Percentiles rank a stretch among this genome's conserved stretches.
These are phyloP conservation scores for Rhinichthys klamathensis DNA, from an alignment of 2,113 vertebrate species.

Conservation along the genomic window DNA sequence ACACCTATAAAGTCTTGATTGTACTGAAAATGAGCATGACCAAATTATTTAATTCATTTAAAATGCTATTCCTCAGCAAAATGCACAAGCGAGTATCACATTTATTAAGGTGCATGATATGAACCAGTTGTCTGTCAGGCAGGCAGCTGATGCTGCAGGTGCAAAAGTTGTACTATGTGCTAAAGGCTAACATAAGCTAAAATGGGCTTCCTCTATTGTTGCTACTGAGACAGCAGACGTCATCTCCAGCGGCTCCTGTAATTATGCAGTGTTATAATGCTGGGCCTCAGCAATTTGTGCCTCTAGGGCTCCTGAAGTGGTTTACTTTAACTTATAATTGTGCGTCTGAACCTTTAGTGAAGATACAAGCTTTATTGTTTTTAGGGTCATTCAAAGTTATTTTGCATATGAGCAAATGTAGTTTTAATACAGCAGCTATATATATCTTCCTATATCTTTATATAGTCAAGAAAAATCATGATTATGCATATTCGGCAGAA, in stretches of 20 bases:
- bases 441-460: not conserved
- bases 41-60: not conserved
- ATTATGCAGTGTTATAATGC: slow-evolving; percentile 28
- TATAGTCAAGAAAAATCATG: not conserved
- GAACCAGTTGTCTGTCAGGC: slow-evolving; percentile 7
- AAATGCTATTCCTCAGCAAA: not conserved
- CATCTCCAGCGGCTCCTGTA: slow-evolving; percentile 5
- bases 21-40: not conserved
- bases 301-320: slow-evolving; percentile 13
- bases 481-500: slow-evolving; percentile 25
- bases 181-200: slow-evolving; percentile 26
- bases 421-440: not conserved
- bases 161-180: slow-evolving; percentile 1
- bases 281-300: slow-evolving; percentile 22
- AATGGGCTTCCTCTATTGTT: slow-evolving; percentile 20
- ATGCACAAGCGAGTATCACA: not conserved
- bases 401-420: not conserved
- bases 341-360: slow-evolving; percentile 10
- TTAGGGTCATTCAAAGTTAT: not conserved
- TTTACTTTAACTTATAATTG: slow-evolving; percentile 11
- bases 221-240: not conserved
- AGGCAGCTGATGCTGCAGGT: slow-evolving; percentile 23
- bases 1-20: not conserved
- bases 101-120: slow-evolving; percentile 1
- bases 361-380: not conserved